Base-by-base conservation (phyloP, 1,140 invertebrate species). In the Scaptodrosophila lebanonensis region DNA sequence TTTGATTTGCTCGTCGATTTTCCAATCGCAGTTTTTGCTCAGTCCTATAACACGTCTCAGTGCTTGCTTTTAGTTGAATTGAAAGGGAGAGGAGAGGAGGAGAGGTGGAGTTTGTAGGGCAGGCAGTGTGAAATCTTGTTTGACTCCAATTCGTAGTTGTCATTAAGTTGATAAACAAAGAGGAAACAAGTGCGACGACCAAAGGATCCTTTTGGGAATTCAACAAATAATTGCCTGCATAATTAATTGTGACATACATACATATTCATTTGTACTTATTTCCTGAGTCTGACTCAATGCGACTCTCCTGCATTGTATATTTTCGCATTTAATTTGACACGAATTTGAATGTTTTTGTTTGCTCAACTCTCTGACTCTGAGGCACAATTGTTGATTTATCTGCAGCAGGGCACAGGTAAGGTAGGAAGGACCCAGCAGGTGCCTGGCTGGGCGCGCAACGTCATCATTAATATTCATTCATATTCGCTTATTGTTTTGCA, bases 231-330 rank as follows among this genome's bases (percentile, higher is more conserved):
- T 60, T 57, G 43, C 47, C 39, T 20, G 17, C 52, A 63, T 70
- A 66, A 76, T 66, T 66, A 76, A 76, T 76, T 25, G 8, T 25
- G n/a, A n/a, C n/a, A n/a, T n/a, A n/a, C n/a, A n/a, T n/a, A n/a
- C n/a, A n/a, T n/a, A n/a, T n/a, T n/a, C n/a, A n/a, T n/a, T n/a
- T n/a, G n/a, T n/a, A n/a, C n/a, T n/a, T n/a, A n/a, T n/a, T n/a
- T n/a, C n/a, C n/a, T n/a, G n/a, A n/a, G n/a, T n/a, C n/a, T n/a
- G n/a, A n/a, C n/a, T n/a, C n/a, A n/a, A n/a, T n/a, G n/a, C n/a
- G n/a, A n/a, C n/a, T n/a, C n/a, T n/a, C n/a, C n/a, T n/a, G n/a
- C n/a, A n/a, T n/a, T n/a, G 22, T 25, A 4, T 25, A 25, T 25
- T 25, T 25, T 25, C 22, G 8, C 3, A 25, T 25, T 4, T 25